Percentiles rank a stretch among this genome's conserved stretches.
These are phyloP conservation scores for Blastomussa wellsi DNA, from an alignment of 92 coral and sea anemone species.

Conservation along the genomic window DNA sequence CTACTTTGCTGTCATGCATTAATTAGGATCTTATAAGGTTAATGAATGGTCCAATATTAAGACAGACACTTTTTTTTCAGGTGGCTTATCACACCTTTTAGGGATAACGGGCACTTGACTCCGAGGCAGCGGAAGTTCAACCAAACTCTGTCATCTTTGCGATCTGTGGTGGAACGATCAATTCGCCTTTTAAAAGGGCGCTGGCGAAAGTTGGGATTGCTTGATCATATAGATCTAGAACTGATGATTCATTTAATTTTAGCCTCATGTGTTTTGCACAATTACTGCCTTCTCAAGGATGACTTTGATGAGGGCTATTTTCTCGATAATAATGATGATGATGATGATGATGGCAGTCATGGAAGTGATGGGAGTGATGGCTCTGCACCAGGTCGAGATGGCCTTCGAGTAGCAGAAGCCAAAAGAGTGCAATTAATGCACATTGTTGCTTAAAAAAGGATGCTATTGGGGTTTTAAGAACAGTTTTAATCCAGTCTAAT, in stretches of 20 bases:
- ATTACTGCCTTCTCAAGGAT: constrained; percentile 62
- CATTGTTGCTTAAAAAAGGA: constrained; percentile 1
- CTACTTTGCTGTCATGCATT: not conserved
- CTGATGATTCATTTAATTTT: constrained; percentile 51
- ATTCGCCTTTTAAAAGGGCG: constrained; percentile 63
- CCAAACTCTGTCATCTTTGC: constrained; percentile 37
- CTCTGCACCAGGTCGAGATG: not conserved
- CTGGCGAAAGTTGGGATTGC: constrained; percentile 50
- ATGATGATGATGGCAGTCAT: constrained; percentile 28
- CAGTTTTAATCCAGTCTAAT: too few relatives aligned
- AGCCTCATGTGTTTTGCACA: constrained; percentile 65
- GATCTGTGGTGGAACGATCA: constrained; percentile 64
- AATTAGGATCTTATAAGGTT: not conserved
- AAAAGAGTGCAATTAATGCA: constrained; percentile 47
- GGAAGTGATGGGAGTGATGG: constrained; percentile 30
- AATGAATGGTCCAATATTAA: not conserved
- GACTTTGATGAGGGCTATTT: constrained; percentile 66
- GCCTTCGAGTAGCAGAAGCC: constrained; percentile 29
- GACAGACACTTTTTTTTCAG: constrained; percentile 27
- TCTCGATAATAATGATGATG: constrained; percentile 43
- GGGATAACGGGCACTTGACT: constrained; percentile 64
- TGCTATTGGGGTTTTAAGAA: too few relatives aligned
- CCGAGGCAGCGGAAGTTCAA: constrained; percentile 55
- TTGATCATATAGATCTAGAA: constrained; percentile 57
- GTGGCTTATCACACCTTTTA: constrained; percentile 70